Conservation (phyloP, 2,797 vertebrate species). For the Sardinella longiceps region DNA sequence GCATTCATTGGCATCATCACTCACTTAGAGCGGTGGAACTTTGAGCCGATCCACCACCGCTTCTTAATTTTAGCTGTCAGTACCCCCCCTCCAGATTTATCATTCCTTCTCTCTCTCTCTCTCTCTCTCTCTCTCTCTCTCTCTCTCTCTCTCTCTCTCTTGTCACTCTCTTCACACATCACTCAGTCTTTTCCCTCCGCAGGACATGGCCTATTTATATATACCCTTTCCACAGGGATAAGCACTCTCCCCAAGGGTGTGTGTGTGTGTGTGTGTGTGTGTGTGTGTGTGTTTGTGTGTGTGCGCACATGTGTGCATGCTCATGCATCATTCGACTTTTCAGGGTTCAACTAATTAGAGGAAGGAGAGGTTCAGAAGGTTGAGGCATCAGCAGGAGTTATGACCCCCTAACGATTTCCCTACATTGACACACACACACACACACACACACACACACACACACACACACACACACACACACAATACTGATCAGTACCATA, state of each 20-base stretch:
- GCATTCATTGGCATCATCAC: neutral
- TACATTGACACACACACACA: no score
- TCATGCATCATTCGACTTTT: no score
- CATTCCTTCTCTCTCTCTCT: neutral
- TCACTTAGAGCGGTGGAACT: neutral
- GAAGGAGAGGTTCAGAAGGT: neutral
- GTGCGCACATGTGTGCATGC: neutral
- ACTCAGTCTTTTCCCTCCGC: neutral
- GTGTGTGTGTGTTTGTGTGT: neutral
- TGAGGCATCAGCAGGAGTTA: neutral
- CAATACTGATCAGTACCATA: neutral
- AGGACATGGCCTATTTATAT: constrained; percentile 15
- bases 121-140: neutral
- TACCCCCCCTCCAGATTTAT: neutral
- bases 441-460: neutral
- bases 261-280: neutral
- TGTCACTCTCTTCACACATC: neutral
- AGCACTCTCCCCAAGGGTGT: neutral
- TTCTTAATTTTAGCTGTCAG: neutral
- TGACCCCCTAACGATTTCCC: neutral
- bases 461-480: neutral
- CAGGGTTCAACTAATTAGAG: neutral
- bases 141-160: neutral
- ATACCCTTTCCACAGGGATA: constrained; percentile 1
- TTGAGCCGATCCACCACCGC: neutral